Percentiles rank a stretch among this genome's conserved stretches.
Evolutionary conservation across 1,140 invertebrate genomes (phyloP).

Genomic region (Euwallacea fornicatus): DNA sequence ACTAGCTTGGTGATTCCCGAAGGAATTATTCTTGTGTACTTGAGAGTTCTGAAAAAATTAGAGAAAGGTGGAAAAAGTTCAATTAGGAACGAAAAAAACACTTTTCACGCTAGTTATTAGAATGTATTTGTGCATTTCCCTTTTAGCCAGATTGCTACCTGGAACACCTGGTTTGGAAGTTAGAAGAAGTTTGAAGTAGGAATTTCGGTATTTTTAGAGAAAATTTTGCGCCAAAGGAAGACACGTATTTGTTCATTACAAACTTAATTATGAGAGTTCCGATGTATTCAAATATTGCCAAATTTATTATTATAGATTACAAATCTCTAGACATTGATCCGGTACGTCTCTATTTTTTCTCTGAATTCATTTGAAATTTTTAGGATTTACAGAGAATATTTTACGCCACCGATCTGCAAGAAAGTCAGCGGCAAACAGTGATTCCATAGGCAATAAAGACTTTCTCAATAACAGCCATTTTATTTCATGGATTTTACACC

Average conservation of each 20-base stretch:
- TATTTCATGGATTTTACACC: too few relatives aligned
- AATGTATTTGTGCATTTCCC: too few relatives aligned
- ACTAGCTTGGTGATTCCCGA: background rate
- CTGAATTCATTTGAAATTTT: too few relatives aligned
- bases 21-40: background rate
- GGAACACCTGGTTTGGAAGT: background rate
- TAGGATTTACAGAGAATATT: too few relatives aligned
- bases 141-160: background rate
- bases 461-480: too few relatives aligned
- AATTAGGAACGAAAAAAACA: constrained; percentile 6
- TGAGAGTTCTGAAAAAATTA: constrained; percentile 4
- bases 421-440: too few relatives aligned
- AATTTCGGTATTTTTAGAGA: background rate
- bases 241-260: background rate
- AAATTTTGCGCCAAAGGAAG: background rate
- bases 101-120: background rate
- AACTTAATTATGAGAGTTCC: background rate
- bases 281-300: background rate
- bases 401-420: too few relatives aligned
- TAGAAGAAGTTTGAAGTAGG: background rate
- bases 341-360: too few relatives aligned
- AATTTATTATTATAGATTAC: too few relatives aligned
- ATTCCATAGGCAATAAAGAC: too few relatives aligned
- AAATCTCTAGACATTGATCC: too few relatives aligned
- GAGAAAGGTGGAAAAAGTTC: background rate